Evolutionary conservation across 2,113 vertebrate species (phyloP).

Genomic region (Caretta caretta): DNA sequence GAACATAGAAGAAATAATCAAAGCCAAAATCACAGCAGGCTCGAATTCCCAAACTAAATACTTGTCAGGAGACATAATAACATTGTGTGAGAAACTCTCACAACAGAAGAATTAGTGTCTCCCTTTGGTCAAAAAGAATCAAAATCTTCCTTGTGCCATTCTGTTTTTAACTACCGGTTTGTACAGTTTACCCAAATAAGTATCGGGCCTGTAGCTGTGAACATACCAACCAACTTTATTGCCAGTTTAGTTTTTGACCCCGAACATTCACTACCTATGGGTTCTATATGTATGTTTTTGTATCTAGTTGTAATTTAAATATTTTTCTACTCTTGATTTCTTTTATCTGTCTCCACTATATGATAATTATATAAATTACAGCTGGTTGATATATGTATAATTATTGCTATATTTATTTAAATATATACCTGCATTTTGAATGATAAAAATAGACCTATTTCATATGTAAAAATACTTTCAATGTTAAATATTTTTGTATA

Average conservation of each 20-base stretch:
- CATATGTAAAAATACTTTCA: background rate
- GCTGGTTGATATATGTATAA: background rate
- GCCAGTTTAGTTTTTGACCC: background rate
- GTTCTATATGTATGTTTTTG: background rate
- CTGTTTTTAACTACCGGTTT: background rate
- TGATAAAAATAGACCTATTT: background rate
- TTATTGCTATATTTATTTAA: background rate
- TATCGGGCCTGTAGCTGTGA: background rate
- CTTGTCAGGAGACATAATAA: slow-evolving; percentile 25
- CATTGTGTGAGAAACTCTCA: background rate
- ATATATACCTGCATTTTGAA: background rate
- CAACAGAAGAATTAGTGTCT: background rate
- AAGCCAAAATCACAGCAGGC: slow-evolving; percentile 45
- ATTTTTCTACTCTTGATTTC: background rate
- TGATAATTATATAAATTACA: background rate
- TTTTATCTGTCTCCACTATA: background rate
- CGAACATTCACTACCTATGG: background rate
- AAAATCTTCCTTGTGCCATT: background rate
- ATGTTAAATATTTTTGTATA: background rate
- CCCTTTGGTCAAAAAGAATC: background rate
- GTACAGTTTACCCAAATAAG: background rate
- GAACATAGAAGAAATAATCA: slow-evolving; percentile 23
- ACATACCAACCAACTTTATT: background rate
- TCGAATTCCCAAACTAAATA: slow-evolving; percentile 15
- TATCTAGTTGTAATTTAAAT: background rate